Conservation (phyloP, 2,888 invertebrate genomes). For the Stenchaetothrips biformis region DNA sequence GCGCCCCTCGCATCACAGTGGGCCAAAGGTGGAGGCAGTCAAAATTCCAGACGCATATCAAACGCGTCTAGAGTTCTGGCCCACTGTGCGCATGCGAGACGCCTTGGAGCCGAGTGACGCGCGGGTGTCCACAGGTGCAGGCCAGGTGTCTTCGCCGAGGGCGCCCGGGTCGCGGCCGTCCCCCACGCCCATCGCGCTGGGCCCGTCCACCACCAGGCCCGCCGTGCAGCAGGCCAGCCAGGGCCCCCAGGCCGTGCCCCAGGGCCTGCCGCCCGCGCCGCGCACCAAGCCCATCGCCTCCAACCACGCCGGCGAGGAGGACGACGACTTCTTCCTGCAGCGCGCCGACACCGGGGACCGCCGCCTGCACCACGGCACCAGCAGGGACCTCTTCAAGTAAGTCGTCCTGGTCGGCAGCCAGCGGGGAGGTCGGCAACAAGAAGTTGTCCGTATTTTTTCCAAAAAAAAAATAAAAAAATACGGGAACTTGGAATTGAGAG, state of each 20-base stretch:
- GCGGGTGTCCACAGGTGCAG: slow-evolving; percentile 5
- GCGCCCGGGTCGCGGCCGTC: not conserved
- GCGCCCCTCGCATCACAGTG: too few species aligned
- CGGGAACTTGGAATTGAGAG: too few species aligned
- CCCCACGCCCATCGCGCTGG: slow-evolving; percentile 7
- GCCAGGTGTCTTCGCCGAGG: not conserved
- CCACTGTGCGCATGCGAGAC: too few species aligned
- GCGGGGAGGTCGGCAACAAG: too few species aligned
- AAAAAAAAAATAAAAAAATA: too few species aligned
- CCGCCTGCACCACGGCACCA: slow-evolving; percentile 15
- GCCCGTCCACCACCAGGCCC: slow-evolving; percentile 4
- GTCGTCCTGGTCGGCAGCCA: too few species aligned
- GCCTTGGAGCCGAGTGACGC: slow-evolving; percentile 5
- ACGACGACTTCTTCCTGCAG: slow-evolving; percentile 24
- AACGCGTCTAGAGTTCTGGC: too few species aligned
- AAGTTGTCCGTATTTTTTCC: too few species aligned
- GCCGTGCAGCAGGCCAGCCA: not conserved
- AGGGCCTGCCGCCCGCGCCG: slow-evolving; percentile 16
- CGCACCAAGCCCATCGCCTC: slow-evolving; percentile 17
- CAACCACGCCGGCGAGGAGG: slow-evolving; percentile 19
- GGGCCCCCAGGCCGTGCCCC: not conserved
- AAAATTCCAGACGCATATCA: too few species aligned
- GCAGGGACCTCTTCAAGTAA: slow-evolving; percentile 10
- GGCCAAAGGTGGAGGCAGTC: too few species aligned
- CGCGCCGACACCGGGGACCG: slow-evolving; percentile 19